Evolutionary conservation across 2,113 vertebrate species (phyloP).

Genomic region (Elephas maximus): DNA sequence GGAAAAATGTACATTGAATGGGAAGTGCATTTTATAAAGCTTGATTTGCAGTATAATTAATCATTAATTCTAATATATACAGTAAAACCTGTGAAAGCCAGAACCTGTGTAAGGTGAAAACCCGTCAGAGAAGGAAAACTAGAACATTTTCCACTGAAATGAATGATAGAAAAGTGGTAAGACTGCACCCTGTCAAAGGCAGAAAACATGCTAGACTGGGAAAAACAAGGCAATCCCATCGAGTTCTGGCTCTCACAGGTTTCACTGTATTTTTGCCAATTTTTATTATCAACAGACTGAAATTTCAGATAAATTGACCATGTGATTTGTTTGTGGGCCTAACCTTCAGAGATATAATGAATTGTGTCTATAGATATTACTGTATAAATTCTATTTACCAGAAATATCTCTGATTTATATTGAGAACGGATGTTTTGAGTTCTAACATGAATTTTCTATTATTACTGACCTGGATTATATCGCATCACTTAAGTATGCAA

Average conservation of each 20-base stretch:
- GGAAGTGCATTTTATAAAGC: not conserved
- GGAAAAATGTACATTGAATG: not conserved
- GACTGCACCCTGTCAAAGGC: not conserved
- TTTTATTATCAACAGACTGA: not conserved
- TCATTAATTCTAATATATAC: slow-evolving; percentile 10
- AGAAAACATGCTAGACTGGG: not conserved
- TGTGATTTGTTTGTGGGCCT: not conserved
- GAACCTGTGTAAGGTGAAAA: not conserved
- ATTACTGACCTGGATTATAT: slow-evolving; percentile 33
- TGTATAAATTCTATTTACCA: slow-evolving; percentile 38
- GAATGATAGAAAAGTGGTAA: not conserved
- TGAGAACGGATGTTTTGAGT: slow-evolving; percentile 50
- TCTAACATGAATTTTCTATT: slow-evolving; percentile 54
- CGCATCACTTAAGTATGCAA: slow-evolving; percentile 55
- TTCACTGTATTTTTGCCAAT: not conserved
- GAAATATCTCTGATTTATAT: slow-evolving; percentile 56
- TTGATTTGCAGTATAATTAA: slow-evolving; percentile 21
- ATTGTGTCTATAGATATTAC: not conserved
- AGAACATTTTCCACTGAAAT: not conserved
- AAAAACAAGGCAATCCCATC: not conserved
- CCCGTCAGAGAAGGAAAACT: not conserved
- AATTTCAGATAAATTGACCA: slow-evolving; percentile 45
- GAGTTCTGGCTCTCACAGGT: not conserved
- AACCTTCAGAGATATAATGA: slow-evolving; percentile 38
- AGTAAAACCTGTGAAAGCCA: not conserved